Conservation (phyloP, 2,888 invertebrate species). For the Drepana falcataria region DNA sequence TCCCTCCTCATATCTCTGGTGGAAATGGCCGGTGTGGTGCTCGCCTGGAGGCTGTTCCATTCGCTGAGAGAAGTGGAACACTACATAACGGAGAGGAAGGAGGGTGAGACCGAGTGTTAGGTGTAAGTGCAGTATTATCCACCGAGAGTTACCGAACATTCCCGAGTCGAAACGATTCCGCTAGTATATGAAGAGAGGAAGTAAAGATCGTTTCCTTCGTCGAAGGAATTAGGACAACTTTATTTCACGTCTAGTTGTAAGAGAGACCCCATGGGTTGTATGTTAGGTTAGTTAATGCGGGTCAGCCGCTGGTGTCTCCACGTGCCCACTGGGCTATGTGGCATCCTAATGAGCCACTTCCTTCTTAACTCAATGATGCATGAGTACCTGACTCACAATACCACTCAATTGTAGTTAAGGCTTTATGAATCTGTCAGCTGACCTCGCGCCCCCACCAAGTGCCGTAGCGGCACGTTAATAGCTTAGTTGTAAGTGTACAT, state of each 20-base stretch:
- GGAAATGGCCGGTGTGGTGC: conserved; percentile 56
- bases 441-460: conserved; percentile 55
- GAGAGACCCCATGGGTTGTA: conserved; percentile 27
- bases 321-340: conserved; percentile 17
- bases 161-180: conserved; percentile 17
- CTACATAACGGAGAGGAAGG: conserved; percentile 66
- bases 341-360: conserved; percentile 38
- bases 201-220: conserved; percentile 57
- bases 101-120: conserved; percentile 72
- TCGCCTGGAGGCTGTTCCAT: conserved; percentile 66
- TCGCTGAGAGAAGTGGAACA: conserved; percentile 67
- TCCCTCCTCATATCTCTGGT: conserved; percentile 57
- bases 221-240: conserved; percentile 48
- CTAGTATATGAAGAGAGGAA: conserved; percentile 15
- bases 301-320: conserved; percentile 38
- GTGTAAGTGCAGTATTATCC: conserved; percentile 31
- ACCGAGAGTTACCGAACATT: conserved; percentile 12
- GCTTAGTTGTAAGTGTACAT: conserved; percentile 32
- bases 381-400: conserved; percentile 34
- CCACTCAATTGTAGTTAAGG: conserved; percentile 41
- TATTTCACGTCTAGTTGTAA: conserved; percentile 25
- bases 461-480: conserved; percentile 35
- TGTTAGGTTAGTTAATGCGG: conserved; percentile 14
- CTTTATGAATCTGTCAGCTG: conserved; percentile 34
- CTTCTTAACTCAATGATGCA: conserved; percentile 49